These are phyloP conservation scores for Cirrhinus molitorella DNA, from an alignment of 2,797 vertebrate genomes.

Conservation along the genomic window DNA sequence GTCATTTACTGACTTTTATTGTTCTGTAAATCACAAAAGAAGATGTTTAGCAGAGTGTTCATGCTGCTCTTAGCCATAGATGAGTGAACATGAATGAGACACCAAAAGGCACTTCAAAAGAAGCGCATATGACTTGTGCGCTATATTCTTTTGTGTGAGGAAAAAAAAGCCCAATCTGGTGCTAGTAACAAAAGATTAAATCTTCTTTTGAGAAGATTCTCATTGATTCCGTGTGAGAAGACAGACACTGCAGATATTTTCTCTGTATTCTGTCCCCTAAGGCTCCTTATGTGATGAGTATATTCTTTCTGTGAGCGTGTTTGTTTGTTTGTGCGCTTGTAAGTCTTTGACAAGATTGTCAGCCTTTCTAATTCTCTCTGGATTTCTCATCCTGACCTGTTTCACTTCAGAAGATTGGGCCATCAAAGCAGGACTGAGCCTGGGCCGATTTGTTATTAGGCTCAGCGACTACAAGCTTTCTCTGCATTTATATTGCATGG, in stretches of 20 bases:
- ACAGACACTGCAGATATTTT: not conserved
- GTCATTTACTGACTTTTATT: not conserved
- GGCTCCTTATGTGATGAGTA: slow-evolving; percentile 16
- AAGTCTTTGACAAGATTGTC: slow-evolving; percentile 36
- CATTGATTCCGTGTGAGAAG: not conserved
- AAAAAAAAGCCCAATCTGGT: not conserved
- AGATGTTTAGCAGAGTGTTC: not conserved
- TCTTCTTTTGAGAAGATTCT: not conserved
- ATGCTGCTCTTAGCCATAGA: not conserved
- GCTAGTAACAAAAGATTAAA: not conserved
- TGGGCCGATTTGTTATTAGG: slow-evolving; percentile 32
- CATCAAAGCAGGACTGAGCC: slow-evolving; percentile 37
- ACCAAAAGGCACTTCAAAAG: not conserved
- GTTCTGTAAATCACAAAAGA: not conserved
- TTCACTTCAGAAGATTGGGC: slow-evolving; percentile 36
- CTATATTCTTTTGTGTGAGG: not conserved
- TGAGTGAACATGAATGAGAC: not conserved
- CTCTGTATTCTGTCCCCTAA: not conserved
- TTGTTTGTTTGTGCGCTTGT: slow-evolving; percentile 12
- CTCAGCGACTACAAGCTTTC: slow-evolving; percentile 35
- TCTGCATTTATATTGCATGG: slow-evolving; percentile 47
- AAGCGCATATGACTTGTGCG: not conserved
- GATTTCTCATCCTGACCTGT: slow-evolving; percentile 40
- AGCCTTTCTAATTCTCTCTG: slow-evolving; percentile 12
- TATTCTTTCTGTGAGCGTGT: slow-evolving; percentile 18